Conservation (phyloP, 2,888 invertebrate genomes). For the Zootermopsis nevadensis region DNA sequence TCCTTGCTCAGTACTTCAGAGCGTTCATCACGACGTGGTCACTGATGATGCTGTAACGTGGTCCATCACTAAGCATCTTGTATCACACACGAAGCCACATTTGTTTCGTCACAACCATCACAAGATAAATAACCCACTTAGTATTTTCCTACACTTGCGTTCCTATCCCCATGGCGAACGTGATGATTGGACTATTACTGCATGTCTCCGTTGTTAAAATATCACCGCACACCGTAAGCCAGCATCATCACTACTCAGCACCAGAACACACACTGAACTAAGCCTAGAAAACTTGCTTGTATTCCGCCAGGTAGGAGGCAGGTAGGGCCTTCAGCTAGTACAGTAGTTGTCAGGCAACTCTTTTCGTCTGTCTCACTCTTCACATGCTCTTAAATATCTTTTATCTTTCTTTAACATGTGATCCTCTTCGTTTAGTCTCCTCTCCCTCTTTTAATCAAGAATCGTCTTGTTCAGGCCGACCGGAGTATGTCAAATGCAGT, state of each 20-base stretch:
- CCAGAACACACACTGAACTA: constrained; percentile 6
- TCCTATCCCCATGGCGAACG: not conserved
- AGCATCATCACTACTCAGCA: not conserved
- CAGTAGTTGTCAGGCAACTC: constrained; percentile 28
- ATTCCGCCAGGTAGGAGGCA: constrained; percentile 7
- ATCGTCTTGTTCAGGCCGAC: not conserved
- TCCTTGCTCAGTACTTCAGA: not conserved
- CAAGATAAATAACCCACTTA: not conserved
- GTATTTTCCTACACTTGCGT: constrained; percentile 24
- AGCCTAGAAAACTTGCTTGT: constrained; percentile 14
- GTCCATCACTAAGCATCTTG: not conserved
- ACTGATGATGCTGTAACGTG: not conserved
- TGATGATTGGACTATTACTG: not conserved
- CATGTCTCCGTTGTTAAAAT: not conserved
- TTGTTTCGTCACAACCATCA: not conserved
- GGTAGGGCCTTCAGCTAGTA: constrained; percentile 2
- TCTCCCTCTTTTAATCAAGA: constrained; percentile 37
- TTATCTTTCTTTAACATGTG: not conserved
- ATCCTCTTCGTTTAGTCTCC: not conserved
- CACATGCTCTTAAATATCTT: not conserved
- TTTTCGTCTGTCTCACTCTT: constrained; percentile 19
- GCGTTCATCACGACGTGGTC: not conserved
- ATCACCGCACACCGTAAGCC: not conserved
- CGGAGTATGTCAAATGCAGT: not conserved
- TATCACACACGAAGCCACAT: not conserved